A percentile compares a stretch with the other conserved stretches of the same genome.
These are phyloP conservation scores for Dipodomys ordii DNA, from an alignment of 2,113 vertebrate species.

Conservation along the genomic window DNA sequence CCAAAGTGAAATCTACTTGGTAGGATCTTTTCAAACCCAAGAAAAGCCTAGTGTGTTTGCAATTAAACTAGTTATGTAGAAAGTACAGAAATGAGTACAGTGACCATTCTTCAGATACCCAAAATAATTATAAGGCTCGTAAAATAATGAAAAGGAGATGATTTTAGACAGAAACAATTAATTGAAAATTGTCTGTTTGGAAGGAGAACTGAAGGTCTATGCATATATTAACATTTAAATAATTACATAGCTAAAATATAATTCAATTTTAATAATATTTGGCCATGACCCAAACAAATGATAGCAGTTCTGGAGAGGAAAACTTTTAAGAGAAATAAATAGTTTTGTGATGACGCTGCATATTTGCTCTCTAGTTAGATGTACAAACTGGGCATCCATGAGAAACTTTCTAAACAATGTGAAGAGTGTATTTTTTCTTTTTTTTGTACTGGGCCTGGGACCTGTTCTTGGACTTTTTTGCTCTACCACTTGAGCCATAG, in stretches of 20 bases:
- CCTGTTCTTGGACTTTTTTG: too few relatives aligned
- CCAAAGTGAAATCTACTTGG: background rate
- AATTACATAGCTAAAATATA: conserved; percentile 24
- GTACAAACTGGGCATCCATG: background rate
- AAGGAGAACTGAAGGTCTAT: background rate
- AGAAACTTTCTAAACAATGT: conserved; percentile 21
- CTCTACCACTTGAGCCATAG: too few relatives aligned
- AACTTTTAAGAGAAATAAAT: background rate
- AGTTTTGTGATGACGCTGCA: background rate
- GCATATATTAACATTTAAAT: background rate
- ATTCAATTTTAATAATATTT: conserved; percentile 27
- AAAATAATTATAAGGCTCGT: background rate
- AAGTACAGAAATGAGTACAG: background rate
- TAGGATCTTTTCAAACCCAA: background rate
- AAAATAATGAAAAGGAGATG: background rate
- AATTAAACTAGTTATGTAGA: conserved; percentile 22
- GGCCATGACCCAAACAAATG: background rate
- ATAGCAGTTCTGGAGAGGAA: background rate
- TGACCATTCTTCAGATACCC: background rate
- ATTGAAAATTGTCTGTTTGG: background rate
- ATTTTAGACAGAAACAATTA: conserved; percentile 25
- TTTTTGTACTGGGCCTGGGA: too few relatives aligned
- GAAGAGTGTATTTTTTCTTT: background rate
- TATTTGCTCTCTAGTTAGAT: background rate
- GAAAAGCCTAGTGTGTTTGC: background rate